Conservation (phyloP, 2,888 invertebrate species). For the Parthenolecanium corni region DNA sequence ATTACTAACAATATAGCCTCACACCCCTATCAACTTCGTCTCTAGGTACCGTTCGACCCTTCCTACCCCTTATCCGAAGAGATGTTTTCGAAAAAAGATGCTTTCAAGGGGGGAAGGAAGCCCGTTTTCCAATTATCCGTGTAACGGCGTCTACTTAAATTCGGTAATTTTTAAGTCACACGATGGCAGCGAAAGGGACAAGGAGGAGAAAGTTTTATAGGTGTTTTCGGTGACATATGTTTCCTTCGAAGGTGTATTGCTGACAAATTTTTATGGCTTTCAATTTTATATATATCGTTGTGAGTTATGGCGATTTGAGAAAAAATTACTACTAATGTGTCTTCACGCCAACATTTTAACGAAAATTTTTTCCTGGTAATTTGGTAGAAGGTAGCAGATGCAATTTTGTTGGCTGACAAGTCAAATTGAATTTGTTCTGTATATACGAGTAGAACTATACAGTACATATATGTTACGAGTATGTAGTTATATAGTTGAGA, state of each 20-base stretch:
- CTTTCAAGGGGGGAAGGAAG: neutral
- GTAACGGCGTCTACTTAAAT: neutral
- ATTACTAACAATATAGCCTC: conserved; percentile 10
- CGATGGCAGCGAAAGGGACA: neutral
- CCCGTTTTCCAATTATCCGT: neutral
- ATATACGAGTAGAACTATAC: too few relatives aligned
- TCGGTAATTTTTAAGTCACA: too few relatives aligned
- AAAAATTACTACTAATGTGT: too few relatives aligned
- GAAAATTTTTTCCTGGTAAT: too few relatives aligned
- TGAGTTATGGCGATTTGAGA: too few relatives aligned
- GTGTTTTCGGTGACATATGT: conserved; percentile 23
- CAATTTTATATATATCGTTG: neutral
- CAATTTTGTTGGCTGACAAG: too few relatives aligned
- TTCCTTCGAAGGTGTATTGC: neutral
- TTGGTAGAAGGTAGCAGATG: too few relatives aligned
- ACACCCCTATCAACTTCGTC: too few relatives aligned
- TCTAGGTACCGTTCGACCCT: neutral
- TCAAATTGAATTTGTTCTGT: too few relatives aligned
- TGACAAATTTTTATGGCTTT: conserved; percentile 22
- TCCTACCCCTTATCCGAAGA: neutral
- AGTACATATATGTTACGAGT: too few relatives aligned
- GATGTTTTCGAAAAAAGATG: neutral
- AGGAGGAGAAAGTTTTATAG: conserved; percentile 17
- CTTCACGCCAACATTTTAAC: too few relatives aligned
- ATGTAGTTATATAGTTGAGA: too few relatives aligned